A percentile compares a stretch with the other conserved stretches of the same genome.
phyloP scores from a whole-genome alignment of 37 sponge, comb jelly and placozoan species.

The Cladorhizidae sp. region DNA sequence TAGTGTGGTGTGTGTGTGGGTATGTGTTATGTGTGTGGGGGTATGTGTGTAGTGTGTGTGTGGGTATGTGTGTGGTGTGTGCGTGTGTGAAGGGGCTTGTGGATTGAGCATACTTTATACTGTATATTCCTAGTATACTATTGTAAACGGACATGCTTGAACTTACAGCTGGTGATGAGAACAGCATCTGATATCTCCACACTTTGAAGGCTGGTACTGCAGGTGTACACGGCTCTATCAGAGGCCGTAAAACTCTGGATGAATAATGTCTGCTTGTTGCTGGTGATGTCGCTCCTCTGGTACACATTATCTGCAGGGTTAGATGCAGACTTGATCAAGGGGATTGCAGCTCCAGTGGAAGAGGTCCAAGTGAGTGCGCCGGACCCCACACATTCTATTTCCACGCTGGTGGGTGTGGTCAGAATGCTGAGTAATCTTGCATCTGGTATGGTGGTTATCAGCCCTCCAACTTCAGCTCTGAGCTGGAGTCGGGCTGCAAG shows the following conservation, averaged over 20 bases:
- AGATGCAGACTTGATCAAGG: not conserved
- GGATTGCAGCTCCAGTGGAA: not conserved
- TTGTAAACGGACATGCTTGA: not conserved
- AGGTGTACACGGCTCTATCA: not conserved
- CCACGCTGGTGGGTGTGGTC: not conserved
- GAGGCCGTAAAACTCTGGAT: not conserved
- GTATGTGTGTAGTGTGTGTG: slow-evolving; percentile 3
- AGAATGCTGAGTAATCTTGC: not conserved
- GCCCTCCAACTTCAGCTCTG: not conserved
- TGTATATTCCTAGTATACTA: too few relatives aligned
- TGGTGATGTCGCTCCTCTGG: not conserved
- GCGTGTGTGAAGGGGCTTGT: not conserved
- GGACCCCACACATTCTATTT: not conserved
- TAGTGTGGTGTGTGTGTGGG: too few relatives aligned
- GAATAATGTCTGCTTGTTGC: not conserved
- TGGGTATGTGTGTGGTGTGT: slow-evolving; percentile 27
- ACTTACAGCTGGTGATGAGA: slow-evolving; percentile 32
- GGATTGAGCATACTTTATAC: too few relatives aligned
- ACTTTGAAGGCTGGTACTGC: not conserved
- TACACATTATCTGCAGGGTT: not conserved
- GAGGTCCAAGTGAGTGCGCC: not conserved
- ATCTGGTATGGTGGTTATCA: not conserved
- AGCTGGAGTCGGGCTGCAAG: not conserved
- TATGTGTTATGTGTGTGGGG: too few relatives aligned
- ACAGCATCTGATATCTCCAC: not conserved